Base-by-base conservation (phyloP, 2,888 invertebrate genomes). In the Hyposoter didymator region DNA sequence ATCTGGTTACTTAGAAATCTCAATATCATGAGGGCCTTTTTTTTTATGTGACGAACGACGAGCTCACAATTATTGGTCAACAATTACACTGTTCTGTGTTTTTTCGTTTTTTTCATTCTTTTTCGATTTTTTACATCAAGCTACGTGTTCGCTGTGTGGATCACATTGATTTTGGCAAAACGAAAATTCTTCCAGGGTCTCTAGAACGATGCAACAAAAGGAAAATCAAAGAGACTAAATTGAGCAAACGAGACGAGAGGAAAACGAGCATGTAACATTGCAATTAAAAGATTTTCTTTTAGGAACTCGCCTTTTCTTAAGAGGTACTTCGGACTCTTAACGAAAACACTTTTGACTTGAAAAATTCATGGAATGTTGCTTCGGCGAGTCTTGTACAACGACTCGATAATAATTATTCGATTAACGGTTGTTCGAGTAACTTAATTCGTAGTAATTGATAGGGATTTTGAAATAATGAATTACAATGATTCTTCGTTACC, bases 61-160 rank as follows among this genome's bases (percentile, higher is more conserved):
- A 84, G 85, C 81, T 87, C 86, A 85, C 84, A 89, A 89, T 84
- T 84, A 91, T 89, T 90, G 89, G 88, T 91, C 89, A 91, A 91
- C 89, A 89, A 90, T 88, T 88, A 88, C 82, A 88, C 79, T 73
- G n/a, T 76, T 70, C 43, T 47, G 35, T 35, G 49, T 74, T n/a
- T 47, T 78, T 35, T 35, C 5, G 2, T 32, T 32, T 32, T 32
- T 72, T 35, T 47, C 72, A 39, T 64, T 66, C 66, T 39, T 22
- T 59, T 19, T 55, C 49, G 32, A 32, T 49, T 72, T 73, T 73
- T 55, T 67, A 73, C 72, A 49, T 67, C 47, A 59, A 81, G 67
- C 67, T 39, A 59, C 47, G 55, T 64, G 72, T 73, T 39, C 72
- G 39, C 35, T 73, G 10, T 43, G 39, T 43, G 39, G 43, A 66